Conservation (phyloP, 2,113 vertebrate species). For the Colinus virginianus region DNA sequence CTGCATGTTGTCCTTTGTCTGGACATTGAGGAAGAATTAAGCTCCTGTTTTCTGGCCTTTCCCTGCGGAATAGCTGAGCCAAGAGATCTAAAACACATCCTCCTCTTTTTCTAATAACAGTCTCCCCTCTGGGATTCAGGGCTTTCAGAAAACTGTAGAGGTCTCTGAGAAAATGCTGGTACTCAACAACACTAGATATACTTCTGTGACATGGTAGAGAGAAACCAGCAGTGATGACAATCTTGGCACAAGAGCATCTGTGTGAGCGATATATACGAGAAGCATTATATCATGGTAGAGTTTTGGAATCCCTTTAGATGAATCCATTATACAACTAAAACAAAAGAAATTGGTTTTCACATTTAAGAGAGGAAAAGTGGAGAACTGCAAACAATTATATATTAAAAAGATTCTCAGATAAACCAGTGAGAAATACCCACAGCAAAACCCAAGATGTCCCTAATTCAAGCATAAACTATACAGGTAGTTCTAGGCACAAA, state of each 20-base stretch:
- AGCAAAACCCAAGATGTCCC: background rate
- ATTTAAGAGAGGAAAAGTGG: background rate
- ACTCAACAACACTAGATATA: background rate
- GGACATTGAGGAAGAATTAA: background rate
- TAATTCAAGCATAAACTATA: background rate
- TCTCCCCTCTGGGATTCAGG: background rate
- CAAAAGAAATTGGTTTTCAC: background rate
- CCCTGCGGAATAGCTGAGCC: background rate
- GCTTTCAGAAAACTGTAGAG: background rate
- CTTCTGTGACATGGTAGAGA: accelerated
- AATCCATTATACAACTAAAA: background rate
- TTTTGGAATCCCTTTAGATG: background rate
- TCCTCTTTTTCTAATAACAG: background rate
- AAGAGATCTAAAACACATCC: background rate
- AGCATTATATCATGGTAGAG: background rate
- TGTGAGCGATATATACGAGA: background rate
- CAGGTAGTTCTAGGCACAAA: background rate
- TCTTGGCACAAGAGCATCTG: background rate
- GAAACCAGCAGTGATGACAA: background rate
- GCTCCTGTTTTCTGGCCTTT: background rate
- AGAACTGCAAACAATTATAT: background rate
- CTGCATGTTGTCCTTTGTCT: background rate
- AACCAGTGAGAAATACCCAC: background rate
- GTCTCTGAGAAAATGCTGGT: background rate
- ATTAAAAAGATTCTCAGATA: background rate